phyloP scores from a whole-genome alignment of 1,140 invertebrate species.

The Pseudomyrmex flavicornis region DNA sequence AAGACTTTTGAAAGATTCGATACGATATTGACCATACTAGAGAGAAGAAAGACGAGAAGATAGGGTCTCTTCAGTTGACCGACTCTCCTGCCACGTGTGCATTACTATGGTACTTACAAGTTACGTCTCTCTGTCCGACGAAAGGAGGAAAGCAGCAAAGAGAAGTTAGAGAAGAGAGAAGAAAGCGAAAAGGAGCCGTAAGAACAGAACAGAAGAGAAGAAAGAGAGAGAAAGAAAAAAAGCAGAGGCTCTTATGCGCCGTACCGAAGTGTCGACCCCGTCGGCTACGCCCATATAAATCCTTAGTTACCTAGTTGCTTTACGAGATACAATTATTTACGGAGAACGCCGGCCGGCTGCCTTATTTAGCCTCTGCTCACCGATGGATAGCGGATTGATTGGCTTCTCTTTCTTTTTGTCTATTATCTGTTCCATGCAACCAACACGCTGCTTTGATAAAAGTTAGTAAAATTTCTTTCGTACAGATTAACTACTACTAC shows the following conservation, averaged over 20 bases:
- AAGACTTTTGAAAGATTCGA: conserved; percentile 57
- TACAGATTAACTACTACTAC: not conserved
- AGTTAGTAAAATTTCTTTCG: conserved; percentile 32
- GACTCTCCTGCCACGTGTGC: conserved; percentile 67
- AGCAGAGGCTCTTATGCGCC: conserved; percentile 61
- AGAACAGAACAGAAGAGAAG: conserved; percentile 44
- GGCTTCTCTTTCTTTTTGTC: conserved; percentile 39
- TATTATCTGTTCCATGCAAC: conserved; percentile 42
- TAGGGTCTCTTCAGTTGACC: conserved; percentile 21
- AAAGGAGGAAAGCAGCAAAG: conserved; percentile 58
- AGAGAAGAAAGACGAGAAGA: conserved; percentile 12
- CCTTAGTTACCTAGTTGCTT: conserved; percentile 78
- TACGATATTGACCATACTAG: conserved; percentile 35
- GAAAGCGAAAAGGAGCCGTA: conserved; percentile 16
- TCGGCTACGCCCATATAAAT: conserved; percentile 81
- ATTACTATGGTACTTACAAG: conserved; percentile 49
- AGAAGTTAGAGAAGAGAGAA: conserved; percentile 6
- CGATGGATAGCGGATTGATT: conserved; percentile 73
- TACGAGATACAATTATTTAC: conserved; percentile 82
- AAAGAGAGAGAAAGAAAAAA: not conserved
- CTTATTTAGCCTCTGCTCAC: conserved; percentile 79
- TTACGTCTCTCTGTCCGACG: conserved; percentile 57
- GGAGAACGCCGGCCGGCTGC: conserved; percentile 71
- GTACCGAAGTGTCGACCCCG: conserved; percentile 77
- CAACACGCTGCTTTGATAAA: not conserved